Conservation (phyloP, 1,140 invertebrate genomes). For the Ostrea denselamellosa region DNA sequence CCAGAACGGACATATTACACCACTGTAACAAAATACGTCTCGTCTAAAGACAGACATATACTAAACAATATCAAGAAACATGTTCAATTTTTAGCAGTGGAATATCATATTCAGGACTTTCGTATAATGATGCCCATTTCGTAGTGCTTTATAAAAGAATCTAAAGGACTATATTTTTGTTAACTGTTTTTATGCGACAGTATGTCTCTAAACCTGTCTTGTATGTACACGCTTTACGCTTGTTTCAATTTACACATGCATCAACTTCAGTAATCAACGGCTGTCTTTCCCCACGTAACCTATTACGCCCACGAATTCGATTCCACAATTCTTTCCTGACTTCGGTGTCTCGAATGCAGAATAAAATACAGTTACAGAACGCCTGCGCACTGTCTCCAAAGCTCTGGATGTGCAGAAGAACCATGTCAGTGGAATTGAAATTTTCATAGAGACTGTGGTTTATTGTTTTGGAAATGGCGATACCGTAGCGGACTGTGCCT, state of each 20-base stretch:
- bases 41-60: too few relatives aligned
- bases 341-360: constrained; percentile 52
- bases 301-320: not conserved
- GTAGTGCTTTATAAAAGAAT: too few relatives aligned
- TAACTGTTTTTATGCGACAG: too few relatives aligned
- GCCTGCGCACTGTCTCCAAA: constrained; percentile 56
- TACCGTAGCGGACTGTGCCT: constrained; percentile 53
- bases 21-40: too few relatives aligned
- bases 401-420: constrained; percentile 56
- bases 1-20: too few relatives aligned
- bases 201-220: too few relatives aligned
- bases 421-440: not conserved
- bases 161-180: too few relatives aligned
- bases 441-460: not conserved
- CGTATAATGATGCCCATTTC: too few relatives aligned
- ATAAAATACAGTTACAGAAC: constrained; percentile 59
- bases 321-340: constrained; percentile 40
- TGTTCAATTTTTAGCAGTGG: too few relatives aligned
- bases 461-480: not conserved
- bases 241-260: not conserved
- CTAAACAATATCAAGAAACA: too few relatives aligned
- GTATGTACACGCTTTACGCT: too few relatives aligned
- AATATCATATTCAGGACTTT: too few relatives aligned
- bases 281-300: not conserved
- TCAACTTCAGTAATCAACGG: not conserved